Evolutionary conservation across 2,888 invertebrate species (phyloP).

Genomic region (Melipona bicolor): DNA sequence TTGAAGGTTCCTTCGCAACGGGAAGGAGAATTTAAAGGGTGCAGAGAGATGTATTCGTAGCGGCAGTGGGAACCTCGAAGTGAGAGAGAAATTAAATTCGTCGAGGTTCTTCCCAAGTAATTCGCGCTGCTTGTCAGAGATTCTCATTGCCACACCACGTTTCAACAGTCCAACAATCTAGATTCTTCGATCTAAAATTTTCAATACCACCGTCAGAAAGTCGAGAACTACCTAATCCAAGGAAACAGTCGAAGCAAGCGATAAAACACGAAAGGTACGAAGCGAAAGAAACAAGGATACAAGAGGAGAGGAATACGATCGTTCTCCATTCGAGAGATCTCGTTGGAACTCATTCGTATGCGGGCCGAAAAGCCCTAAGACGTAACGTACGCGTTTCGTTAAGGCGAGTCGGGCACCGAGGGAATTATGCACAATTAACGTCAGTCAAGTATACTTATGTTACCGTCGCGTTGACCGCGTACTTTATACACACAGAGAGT

Average conservation of each 20-base stretch:
- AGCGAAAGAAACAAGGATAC: background rate
- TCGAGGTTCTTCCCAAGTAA: constrained; percentile 4
- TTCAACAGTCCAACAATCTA: background rate
- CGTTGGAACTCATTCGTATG: constrained; percentile 73
- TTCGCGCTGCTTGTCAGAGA: background rate
- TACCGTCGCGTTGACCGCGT: constrained; percentile 65
- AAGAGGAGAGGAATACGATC: constrained; percentile 40
- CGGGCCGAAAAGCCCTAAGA: constrained; percentile 73
- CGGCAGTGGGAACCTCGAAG: constrained; percentile 5
- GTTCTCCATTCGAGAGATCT: constrained; percentile 44
- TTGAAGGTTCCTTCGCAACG: background rate
- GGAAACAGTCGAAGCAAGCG: background rate
- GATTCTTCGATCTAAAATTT: background rate
- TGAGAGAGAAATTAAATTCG: constrained; percentile 8
- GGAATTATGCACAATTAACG: constrained; percentile 82
- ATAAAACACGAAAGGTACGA: constrained; percentile 6
- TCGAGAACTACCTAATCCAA: background rate
- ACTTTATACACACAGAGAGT: constrained; percentile 71
- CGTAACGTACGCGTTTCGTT: constrained; percentile 74
- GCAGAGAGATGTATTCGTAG: background rate
- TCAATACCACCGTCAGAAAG: background rate
- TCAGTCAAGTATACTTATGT: constrained; percentile 81
- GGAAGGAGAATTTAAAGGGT: background rate
- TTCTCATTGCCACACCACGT: background rate
- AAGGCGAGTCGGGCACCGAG: constrained; percentile 61